These are phyloP conservation scores for Lasius platythorax DNA, from an alignment of 2,888 invertebrate species.

Conservation along the genomic window DNA sequence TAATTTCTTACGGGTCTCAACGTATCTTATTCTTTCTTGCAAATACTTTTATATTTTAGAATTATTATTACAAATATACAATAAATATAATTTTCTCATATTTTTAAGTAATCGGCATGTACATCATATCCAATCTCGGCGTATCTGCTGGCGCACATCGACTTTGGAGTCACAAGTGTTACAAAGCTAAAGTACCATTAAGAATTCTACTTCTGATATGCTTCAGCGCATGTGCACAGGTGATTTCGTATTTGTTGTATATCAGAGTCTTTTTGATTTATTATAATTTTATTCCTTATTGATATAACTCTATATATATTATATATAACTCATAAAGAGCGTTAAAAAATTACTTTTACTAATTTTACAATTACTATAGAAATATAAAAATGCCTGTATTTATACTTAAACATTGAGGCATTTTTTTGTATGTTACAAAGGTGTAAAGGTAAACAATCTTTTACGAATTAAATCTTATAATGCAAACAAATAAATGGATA, in stretches of 20 bases:
- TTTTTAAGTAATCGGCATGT: not conserved
- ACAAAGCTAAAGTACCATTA: constrained; percentile 89
- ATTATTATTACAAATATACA: not conserved
- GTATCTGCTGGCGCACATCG: constrained; percentile 91
- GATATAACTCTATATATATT: too few relatives aligned
- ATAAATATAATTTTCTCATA: not conserved
- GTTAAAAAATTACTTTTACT: too few relatives aligned
- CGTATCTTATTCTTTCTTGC: not conserved
- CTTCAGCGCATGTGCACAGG: constrained; percentile 89
- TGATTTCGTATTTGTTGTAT: too few relatives aligned
- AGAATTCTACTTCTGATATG: constrained; percentile 88
- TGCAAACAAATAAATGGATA: too few relatives aligned
- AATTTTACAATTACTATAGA: too few relatives aligned
- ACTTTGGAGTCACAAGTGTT: constrained; percentile 90
- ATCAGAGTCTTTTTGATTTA: too few relatives aligned
- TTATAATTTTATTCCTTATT: constrained; percentile 82
- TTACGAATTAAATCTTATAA: too few relatives aligned
- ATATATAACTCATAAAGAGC: too few relatives aligned
- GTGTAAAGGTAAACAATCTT: too few relatives aligned
- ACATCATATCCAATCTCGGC: constrained; percentile 87
- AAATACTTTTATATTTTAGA: not conserved
- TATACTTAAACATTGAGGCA: too few relatives aligned
- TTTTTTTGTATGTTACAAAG: too few relatives aligned
- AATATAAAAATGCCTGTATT: too few relatives aligned
- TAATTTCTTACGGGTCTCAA: not conserved